A percentile compares a stretch with the other conserved stretches of the same genome.
Evolutionary conservation across 2,113 vertebrate species (phyloP).

Genomic region (Thamnaconus septentrionalis): DNA sequence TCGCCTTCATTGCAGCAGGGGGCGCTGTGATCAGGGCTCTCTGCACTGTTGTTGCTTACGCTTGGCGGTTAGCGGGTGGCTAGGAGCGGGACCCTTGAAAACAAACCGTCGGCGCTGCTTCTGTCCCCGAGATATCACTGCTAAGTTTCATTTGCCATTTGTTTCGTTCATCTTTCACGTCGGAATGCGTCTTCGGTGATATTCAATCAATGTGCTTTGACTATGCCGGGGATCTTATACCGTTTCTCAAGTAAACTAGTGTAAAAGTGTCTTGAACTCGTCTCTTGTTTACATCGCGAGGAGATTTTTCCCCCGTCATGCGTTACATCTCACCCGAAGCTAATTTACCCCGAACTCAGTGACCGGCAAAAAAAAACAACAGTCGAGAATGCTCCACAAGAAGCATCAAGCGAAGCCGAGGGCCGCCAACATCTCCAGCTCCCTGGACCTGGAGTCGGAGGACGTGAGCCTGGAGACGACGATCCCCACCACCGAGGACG

Average conservation of each 20-base stretch:
- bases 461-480: constrained; percentile 97
- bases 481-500: constrained; percentile 88
- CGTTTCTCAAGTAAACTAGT: too few species aligned
- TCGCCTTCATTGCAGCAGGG: not conserved
- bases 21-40: constrained; percentile 4
- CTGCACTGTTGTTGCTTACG: rapidly evolving
- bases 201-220: too few species aligned
- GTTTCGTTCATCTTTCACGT: too few species aligned
- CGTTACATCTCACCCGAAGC: too few species aligned
- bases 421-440: constrained; percentile 86
- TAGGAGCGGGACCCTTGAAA: constrained; percentile 66
- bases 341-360: too few species aligned
- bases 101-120: not conserved
- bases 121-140: not conserved
- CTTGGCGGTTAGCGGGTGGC: constrained; percentile 39
- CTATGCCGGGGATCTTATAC: too few species aligned
- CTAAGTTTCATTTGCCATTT: not conserved
- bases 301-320: too few species aligned
- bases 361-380: not conserved
- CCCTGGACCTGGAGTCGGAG: constrained; percentile 93
- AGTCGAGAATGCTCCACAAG: constrained; percentile 82
- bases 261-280: too few species aligned
- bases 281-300: too few species aligned
- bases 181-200: too few species aligned
- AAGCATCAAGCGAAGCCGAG: constrained; percentile 66